phyloP scores from a whole-genome alignment of 2,888 invertebrate genomes.

The Coelogynopora nodosa region DNA sequence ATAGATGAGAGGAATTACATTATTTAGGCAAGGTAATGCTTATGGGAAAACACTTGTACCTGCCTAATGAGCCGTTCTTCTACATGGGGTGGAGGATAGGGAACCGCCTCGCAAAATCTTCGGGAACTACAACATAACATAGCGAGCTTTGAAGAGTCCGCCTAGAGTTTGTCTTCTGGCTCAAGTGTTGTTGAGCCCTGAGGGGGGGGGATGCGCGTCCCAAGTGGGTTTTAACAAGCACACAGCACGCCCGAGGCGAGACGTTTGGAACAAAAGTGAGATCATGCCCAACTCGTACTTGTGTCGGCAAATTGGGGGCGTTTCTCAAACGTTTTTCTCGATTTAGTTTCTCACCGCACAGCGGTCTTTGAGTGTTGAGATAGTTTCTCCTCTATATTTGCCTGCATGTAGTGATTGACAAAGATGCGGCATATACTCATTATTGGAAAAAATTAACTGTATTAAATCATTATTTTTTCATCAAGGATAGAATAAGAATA shows the following conservation, averaged over 20 bases:
- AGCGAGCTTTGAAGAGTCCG: neutral
- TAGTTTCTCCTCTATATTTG: too few relatives aligned
- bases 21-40: neutral
- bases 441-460: too few relatives aligned
- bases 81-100: neutral
- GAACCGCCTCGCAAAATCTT: neutral
- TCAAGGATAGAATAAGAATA: too few relatives aligned
- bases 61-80: neutral
- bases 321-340: neutral
- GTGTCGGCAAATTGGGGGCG: neutral
- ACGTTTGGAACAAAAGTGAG: neutral
- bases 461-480: too few relatives aligned
- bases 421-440: too few relatives aligned
- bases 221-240: neutral
- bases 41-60: neutral
- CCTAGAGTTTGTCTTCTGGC: neutral
- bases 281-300: neutral
- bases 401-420: too few relatives aligned
- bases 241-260: neutral
- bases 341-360: too few relatives aligned
- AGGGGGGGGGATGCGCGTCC: neutral
- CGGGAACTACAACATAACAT: neutral
- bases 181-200: constrained; percentile 18
- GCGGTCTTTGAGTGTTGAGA: too few relatives aligned
- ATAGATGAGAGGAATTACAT: too few relatives aligned